A percentile compares a stretch with the other conserved stretches of the same genome.
Conservation (phyloP, 2,797 vertebrate species). For the Pseudochaenichthys georgianus region DNA sequence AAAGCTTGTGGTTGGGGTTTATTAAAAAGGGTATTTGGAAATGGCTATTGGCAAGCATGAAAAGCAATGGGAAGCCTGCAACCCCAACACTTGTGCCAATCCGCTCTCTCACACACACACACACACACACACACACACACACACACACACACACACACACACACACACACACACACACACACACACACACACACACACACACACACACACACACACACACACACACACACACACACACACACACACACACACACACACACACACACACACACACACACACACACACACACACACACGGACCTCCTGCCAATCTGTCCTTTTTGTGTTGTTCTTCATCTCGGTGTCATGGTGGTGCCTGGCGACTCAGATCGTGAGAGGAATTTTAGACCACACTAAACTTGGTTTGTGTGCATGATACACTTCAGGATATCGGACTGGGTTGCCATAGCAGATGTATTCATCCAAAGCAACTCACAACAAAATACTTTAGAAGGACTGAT, state of each 20-base stretch:
- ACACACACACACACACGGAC: conserved; percentile 42
- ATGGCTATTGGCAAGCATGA: conserved; percentile 26
- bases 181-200: conserved; percentile 17
- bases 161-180: neutral
- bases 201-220: conserved; percentile 26
- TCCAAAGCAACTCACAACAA: conserved; percentile 54
- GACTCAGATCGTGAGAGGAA: conserved; percentile 71
- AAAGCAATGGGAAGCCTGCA: conserved; percentile 50
- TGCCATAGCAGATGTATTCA: conserved; percentile 55
- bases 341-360: conserved; percentile 52
- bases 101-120: conserved; percentile 20
- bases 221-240: conserved; percentile 11
- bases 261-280: conserved; percentile 14
- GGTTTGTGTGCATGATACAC: conserved; percentile 32
- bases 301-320: conserved; percentile 63
- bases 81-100: conserved; percentile 50
- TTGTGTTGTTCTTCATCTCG: conserved; percentile 63
- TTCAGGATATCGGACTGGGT: conserved; percentile 52
- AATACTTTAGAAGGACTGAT: conserved; percentile 40
- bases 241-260: neutral
- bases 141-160: neutral
- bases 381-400: conserved; percentile 53
- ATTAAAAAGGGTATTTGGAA: conserved; percentile 48
- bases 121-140: neutral
- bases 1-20: conserved; percentile 29